phyloP scores from a whole-genome alignment of 2,113 vertebrate genomes.

The Thamnophis sirtalis region DNA sequence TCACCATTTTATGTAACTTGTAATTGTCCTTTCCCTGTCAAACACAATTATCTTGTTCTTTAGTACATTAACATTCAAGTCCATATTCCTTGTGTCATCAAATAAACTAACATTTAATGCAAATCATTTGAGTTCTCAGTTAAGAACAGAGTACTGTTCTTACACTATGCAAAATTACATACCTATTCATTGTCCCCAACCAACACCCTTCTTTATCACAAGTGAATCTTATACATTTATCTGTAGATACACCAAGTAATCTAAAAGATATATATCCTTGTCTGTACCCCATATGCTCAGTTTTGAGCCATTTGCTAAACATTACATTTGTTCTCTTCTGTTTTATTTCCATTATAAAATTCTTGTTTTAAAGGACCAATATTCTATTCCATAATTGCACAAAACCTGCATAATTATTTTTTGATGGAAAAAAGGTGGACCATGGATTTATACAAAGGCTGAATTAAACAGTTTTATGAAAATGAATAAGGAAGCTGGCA shows the following conservation, averaged over 20 bases:
- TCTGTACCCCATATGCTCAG: neutral
- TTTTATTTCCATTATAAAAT: neutral
- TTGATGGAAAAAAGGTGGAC: neutral
- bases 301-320: neutral
- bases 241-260: neutral
- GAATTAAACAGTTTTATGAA: neutral
- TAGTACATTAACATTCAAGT: neutral
- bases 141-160: neutral
- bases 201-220: neutral
- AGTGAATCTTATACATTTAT: neutral
- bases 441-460: neutral
- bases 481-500: neutral
- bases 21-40: neutral
- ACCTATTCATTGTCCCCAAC: neutral
- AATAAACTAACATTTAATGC: neutral
- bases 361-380: neutral
- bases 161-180: neutral
- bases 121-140: neutral
- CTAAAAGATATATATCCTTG: neutral
- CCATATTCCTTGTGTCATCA: neutral
- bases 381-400: neutral
- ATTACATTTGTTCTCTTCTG: neutral
- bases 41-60: neutral
- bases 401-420: neutral
- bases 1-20: neutral